Percentiles rank a stretch among this genome's conserved stretches.
Conservation (phyloP, 2,888 invertebrate genomes). For the Dynastes grantii region DNA sequence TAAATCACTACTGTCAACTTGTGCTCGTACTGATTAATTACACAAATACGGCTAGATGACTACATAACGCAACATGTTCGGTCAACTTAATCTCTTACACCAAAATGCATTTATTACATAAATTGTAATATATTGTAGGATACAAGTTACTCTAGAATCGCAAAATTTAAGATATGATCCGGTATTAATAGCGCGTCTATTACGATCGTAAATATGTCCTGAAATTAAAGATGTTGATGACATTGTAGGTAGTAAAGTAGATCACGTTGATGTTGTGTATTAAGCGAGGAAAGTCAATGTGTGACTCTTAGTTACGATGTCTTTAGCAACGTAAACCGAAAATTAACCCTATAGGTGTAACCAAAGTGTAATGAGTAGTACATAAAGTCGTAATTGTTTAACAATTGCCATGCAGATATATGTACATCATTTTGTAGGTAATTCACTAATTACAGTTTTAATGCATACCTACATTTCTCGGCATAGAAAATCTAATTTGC, state of each 20-base stretch:
- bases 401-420: constrained; percentile 1
- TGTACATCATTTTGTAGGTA: constrained; percentile 4
- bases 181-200: background rate
- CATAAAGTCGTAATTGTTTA: constrained; percentile 1
- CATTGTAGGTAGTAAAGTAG: too few relatives aligned
- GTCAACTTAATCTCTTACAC: constrained; percentile 20
- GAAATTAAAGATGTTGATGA: too few relatives aligned
- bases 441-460: constrained; percentile 33
- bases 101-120: constrained; percentile 11
- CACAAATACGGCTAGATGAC: constrained; percentile 11
- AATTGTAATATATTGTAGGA: constrained; percentile 1
- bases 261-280: background rate
- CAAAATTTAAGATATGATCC: background rate
- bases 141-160: background rate
- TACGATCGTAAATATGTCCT: background rate
- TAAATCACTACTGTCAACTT: constrained; percentile 30
- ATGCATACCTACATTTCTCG: constrained; percentile 19
- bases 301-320: background rate
- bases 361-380: constrained; percentile 9
- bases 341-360: background rate
- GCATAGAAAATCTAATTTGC: constrained; percentile 9
- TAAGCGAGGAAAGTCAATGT: background rate
- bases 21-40: constrained; percentile 36
- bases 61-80: constrained; percentile 24
- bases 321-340: constrained; percentile 2